Base-by-base conservation (phyloP, 2,113 vertebrate genomes). In the Morone saxatilis region DNA sequence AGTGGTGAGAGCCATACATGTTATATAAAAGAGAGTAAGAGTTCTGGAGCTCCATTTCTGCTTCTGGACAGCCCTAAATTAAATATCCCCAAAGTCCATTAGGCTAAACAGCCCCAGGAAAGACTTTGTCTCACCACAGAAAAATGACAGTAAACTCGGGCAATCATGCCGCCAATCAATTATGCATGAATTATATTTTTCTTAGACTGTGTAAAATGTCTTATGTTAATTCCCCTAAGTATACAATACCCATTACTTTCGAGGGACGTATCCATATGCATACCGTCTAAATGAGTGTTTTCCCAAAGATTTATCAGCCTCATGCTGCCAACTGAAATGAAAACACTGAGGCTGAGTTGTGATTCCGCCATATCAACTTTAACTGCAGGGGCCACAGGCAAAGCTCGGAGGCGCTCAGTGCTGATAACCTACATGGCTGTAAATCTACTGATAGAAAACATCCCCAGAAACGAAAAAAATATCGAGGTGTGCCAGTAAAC, bases 161-260 rank as follows among this genome's bases (percentile, higher is more conserved):
- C 94, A 96, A 96, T 95, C 95, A 94, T 91, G 91, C 87, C 67
- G 19, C 85, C 90, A 94, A 95, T 96, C 93, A 95, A 95, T 95
- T 96, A 95, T 96, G 94, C 84, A 95, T 94, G 93, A 94, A 90
- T 94, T 93, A 93, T 93, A 93, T 92, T 94, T 95, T 95, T 92
- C 89, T 90, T 90, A 63, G 91, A 88, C 87, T 80, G 91, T 87
- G 92, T 93, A 92, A 94, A 94, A 95, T 92, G 91, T 93, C 86
- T 90, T 90, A 91, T 91, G 92, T 91, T 94, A 93, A 95, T 94
- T 93, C 87, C 81, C 89, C 90, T 84, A 93, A 93, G 86, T 93
- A 92, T 88, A 94, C 89, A 89, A 85, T 86, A 71, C 57, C 63
- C 77, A 93, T 94, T 88, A 90, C 86, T 91, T 93, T 89, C 70